Conservation (phyloP, 2,888 invertebrate genomes). For the Euproctis similis region DNA sequence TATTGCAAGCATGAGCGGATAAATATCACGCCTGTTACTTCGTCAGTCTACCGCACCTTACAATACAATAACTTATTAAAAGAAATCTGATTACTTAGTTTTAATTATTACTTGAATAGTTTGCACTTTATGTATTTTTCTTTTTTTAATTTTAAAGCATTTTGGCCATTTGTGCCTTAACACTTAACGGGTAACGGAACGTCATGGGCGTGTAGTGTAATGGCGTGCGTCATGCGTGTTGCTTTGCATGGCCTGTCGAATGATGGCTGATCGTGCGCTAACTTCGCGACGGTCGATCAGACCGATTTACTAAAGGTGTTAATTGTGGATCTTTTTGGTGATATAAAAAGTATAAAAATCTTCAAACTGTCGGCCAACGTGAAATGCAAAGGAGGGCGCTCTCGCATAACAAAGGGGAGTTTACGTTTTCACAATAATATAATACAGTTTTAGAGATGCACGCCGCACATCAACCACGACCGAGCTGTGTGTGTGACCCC, state of each 20-base stretch:
- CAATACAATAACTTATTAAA: too few relatives aligned
- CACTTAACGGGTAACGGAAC: too few relatives aligned
- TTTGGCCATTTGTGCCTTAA: too few relatives aligned
- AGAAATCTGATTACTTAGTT: too few relatives aligned
- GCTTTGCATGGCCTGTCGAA: conserved; percentile 42
- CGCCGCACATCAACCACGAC: conserved; percentile 40
- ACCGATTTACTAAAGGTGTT: conserved; percentile 42
- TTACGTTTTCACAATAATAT: conserved; percentile 33
- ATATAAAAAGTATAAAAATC: conserved; percentile 40
- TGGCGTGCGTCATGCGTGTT: conserved; percentile 48
- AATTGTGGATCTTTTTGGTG: conserved; percentile 40
- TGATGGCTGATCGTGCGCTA: conserved; percentile 57
- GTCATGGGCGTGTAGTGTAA: conserved; percentile 20
- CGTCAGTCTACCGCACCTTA: too few relatives aligned
- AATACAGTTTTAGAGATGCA: conserved; percentile 30
- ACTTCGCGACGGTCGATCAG: conserved; percentile 55
- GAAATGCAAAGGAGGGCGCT: conserved; percentile 73
- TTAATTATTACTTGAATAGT: too few relatives aligned
- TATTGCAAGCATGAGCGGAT: too few relatives aligned
- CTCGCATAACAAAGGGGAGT: conserved; percentile 71
- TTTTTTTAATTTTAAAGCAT: too few relatives aligned
- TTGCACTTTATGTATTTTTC: too few relatives aligned
- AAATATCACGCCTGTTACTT: too few relatives aligned
- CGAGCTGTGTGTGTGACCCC: conserved; percentile 38
- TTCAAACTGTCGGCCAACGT: conserved; percentile 53